Evolutionary conservation across 2,797 vertebrate genomes (phyloP).

Genomic region (Mionectes olivaceus): DNA sequence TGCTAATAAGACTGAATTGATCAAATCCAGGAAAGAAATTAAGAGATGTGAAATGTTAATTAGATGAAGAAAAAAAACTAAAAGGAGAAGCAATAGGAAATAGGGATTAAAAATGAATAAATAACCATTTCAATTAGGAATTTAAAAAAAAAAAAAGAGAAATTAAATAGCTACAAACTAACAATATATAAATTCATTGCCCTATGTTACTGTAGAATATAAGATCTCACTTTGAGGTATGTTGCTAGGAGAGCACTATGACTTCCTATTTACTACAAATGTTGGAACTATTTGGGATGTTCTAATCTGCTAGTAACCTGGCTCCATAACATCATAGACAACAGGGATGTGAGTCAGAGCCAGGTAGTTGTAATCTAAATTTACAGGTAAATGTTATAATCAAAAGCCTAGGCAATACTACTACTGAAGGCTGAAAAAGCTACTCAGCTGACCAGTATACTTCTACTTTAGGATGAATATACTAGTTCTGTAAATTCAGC

Average conservation of each 20-base stretch:
- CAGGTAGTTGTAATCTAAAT: neutral
- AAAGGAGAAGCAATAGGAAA: constrained; percentile 37
- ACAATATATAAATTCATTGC: neutral
- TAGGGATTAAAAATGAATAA: constrained; percentile 5
- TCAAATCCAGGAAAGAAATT: constrained; percentile 69
- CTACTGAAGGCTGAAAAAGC: neutral
- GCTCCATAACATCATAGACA: neutral
- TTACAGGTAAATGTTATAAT: neutral
- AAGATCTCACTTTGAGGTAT: neutral
- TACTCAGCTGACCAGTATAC: neutral
- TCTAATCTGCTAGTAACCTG: neutral
- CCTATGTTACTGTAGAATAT: neutral
- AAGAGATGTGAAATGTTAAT: constrained; percentile 71
- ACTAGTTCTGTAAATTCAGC: neutral
- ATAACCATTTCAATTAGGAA: constrained; percentile 9
- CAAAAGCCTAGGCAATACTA: neutral
- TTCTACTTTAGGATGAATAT: neutral
- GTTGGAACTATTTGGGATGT: neutral
- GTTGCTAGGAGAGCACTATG: neutral
- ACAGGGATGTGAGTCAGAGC: neutral
- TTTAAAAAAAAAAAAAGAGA: neutral
- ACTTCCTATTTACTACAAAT: neutral
- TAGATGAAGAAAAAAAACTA: constrained; percentile 44
- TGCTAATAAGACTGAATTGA: constrained; percentile 70
- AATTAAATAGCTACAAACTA: neutral